Evolutionary conservation across 2,797 vertebrate genomes (phyloP), one percentile per base, ranked within the genome.

Genomic region (Cossypha niveicapilla): DNA sequence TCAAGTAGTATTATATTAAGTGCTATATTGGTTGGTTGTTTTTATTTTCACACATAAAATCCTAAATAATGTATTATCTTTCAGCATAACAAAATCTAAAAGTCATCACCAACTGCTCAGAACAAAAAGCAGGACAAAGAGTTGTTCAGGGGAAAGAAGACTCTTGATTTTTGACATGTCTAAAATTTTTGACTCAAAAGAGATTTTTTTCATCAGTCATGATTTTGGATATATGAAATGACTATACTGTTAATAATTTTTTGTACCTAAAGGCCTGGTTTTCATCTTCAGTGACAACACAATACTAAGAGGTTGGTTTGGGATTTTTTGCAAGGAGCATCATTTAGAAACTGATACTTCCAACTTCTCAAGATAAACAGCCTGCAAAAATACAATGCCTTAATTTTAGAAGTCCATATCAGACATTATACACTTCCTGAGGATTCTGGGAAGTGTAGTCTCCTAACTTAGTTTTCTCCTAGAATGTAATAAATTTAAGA

Each of bases 361-460:
- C 21, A 86, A 18, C 17, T 50, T 37, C 68, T 48, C 21, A 72
- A 58, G 63, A 32, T 4, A 67, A 66, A 39, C 30, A 65, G 51
- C 8, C 8, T 85, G 39, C 13, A 68, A 85, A 85, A 86, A 0
- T 32, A 53, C 13, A 42, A 9, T 6, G 11, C 17, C 72, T 83
- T 19, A 45, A 13, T 58, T 94, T 93, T 54, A 35, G 13, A 85
- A 89, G 16, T 34, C 39, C 0, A 0, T 34, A 27, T 27, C 53
- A 60, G 58, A 23, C 15, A 66, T 68, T 25, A 39, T 13, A 45
- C 3, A 21, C 23, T 89, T 90, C 37, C 28, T 51, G 42, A 56
- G 89, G 85, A 92, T 89, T 90, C 74, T 94, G 86, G 86, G 89
- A 96, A 82, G 63, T 60, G 54, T 76, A 76, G 88, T 92, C 72